A percentile compares a stretch with the other conserved stretches of the same genome.
Conservation (phyloP, 2,888 invertebrate species). For the Papilio demoleus region DNA sequence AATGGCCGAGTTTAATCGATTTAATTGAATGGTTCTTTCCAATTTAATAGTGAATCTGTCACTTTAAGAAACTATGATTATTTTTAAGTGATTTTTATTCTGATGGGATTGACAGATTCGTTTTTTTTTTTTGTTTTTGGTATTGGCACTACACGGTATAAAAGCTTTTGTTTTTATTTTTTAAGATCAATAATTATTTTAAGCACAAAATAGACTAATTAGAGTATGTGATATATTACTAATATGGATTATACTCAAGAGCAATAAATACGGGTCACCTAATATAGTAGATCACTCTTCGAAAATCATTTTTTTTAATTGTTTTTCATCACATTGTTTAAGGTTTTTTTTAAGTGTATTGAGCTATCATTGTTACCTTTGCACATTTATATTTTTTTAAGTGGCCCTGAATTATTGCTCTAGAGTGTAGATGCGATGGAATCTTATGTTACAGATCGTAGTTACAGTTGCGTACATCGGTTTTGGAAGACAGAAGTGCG, state of each 20-base stretch:
- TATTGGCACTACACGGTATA: too few relatives aligned
- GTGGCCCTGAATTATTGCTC: not conserved
- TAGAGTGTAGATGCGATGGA: not conserved
- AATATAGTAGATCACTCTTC: too few relatives aligned
- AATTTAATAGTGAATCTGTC: constrained; percentile 19
- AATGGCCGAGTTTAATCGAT: constrained; percentile 32
- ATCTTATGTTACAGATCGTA: not conserved
- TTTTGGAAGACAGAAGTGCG: constrained; percentile 13
- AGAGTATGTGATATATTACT: too few relatives aligned
- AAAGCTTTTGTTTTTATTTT: too few relatives aligned
- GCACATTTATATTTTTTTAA: too few relatives aligned
- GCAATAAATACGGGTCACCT: too few relatives aligned
- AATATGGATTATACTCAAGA: too few relatives aligned
- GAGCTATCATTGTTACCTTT: too few relatives aligned
- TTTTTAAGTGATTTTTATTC: constrained; percentile 12
- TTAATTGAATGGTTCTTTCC: constrained; percentile 7
- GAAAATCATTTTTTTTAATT: too few relatives aligned
- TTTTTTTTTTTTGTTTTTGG: too few relatives aligned
- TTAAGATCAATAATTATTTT: not conserved
- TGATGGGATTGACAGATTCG: constrained; percentile 18
- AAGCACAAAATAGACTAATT: too few relatives aligned
- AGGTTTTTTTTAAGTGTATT: too few relatives aligned
- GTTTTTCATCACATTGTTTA: not conserved
- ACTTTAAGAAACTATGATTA: not conserved
- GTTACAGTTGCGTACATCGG: not conserved